Conservation (phyloP, 2,113 vertebrate species). For the Corvus cornix region DNA sequence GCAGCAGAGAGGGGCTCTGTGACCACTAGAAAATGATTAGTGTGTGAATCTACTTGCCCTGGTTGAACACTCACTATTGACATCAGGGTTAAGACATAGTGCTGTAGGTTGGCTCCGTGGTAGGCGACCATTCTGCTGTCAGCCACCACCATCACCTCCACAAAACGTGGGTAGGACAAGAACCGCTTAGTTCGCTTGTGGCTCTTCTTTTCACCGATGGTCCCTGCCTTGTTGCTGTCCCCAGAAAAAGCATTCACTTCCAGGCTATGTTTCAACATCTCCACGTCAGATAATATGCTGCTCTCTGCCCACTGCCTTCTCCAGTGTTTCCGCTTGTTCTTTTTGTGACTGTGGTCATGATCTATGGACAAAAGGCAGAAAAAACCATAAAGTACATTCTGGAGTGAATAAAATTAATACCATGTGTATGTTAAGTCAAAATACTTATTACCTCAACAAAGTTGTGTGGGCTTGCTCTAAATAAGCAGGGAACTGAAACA, state of each 20-base stretch:
- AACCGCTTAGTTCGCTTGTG: slow-evolving; percentile 92
- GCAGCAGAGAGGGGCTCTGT: neutral
- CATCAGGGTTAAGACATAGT: slow-evolving; percentile 97
- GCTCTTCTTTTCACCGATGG: slow-evolving; percentile 74
- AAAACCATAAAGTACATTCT: neutral
- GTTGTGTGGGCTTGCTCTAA: neutral
- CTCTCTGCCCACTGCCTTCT: slow-evolving; percentile 39
- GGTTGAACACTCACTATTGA: slow-evolving; percentile 91
- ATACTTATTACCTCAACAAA: neutral
- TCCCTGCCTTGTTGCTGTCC: slow-evolving; percentile 67
- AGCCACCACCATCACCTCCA: slow-evolving; percentile 98
- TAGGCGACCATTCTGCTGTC: slow-evolving; percentile 96
- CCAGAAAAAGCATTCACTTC: slow-evolving; percentile 59
- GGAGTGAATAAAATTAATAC: neutral
- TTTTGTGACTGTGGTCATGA: slow-evolving; percentile 78
- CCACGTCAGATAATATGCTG: slow-evolving; percentile 74
- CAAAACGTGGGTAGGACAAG: slow-evolving; percentile 95
- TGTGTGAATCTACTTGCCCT: neutral
- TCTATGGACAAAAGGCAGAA: slow-evolving; percentile 70
- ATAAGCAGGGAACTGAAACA: neutral
- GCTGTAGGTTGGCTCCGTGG: slow-evolving; percentile 93
- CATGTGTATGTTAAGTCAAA: neutral
- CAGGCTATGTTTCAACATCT: slow-evolving; percentile 74
- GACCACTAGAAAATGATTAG: accelerated
- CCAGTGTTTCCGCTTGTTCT: slow-evolving; percentile 72